phyloP scores from a whole-genome alignment of 92 coral and sea anemone genomes.

The Siderastrea siderea region DNA sequence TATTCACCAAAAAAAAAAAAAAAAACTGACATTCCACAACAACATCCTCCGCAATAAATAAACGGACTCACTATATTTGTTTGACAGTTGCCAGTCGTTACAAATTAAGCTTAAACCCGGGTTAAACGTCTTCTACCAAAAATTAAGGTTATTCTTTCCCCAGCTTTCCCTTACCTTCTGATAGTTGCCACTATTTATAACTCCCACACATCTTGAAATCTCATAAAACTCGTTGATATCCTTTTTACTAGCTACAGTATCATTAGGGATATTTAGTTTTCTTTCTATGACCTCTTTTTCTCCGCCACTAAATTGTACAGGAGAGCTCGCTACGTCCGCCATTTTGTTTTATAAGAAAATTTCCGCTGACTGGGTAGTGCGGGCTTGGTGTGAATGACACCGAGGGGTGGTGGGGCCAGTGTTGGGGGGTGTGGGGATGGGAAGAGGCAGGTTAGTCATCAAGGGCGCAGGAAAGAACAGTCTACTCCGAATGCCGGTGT shows the following conservation, averaged over 20 bases:
- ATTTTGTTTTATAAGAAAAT: slow-evolving; percentile 60
- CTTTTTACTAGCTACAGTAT: slow-evolving; percentile 27
- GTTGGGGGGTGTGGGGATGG: no score
- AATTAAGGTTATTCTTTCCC: neutral
- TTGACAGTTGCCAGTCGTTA: no score
- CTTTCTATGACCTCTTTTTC: slow-evolving; percentile 85
- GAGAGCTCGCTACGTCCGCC: slow-evolving; percentile 62
- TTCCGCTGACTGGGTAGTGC: neutral
- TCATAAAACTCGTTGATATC: slow-evolving; percentile 79
- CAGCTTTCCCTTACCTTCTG: slow-evolving; percentile 63
- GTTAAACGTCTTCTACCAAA: no score
- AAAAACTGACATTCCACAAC: no score
- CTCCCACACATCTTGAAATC: slow-evolving; percentile 70
- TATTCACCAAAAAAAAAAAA: no score
- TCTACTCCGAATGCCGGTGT: no score
- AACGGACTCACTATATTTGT: no score
- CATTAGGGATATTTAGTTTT: slow-evolving; percentile 54
- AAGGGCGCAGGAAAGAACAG: no score
- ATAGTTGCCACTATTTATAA: slow-evolving; percentile 66
- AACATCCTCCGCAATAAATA: no score
- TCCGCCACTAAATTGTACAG: slow-evolving; percentile 69
- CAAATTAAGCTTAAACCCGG: no score
- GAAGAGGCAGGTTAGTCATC: no score
- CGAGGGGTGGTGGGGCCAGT: no score
- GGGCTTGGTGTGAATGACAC: neutral